Percentiles rank a stretch among this genome's conserved stretches.
Conservation (phyloP, 2,797 vertebrate genomes). For the Coreius guichenoti region DNA sequence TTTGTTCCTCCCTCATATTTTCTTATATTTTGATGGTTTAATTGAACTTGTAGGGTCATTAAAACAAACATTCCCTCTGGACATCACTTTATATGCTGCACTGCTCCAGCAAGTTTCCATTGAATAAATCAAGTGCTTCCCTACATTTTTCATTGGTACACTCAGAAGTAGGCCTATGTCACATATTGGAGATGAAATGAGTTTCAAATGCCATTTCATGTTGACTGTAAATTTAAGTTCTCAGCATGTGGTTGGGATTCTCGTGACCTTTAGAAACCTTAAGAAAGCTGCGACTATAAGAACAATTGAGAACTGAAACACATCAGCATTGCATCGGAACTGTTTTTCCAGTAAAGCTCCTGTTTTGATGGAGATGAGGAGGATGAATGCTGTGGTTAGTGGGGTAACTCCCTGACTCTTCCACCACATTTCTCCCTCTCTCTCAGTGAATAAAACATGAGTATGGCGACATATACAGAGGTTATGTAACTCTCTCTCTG, state of each 20-base stretch:
- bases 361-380: background rate
- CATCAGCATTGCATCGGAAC: background rate
- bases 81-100: background rate
- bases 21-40: background rate
- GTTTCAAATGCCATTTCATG: background rate
- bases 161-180: background rate
- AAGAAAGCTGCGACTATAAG: background rate
- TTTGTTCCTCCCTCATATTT: background rate
- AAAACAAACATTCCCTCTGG: background rate
- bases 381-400: conserved; percentile 6
- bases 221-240: background rate
- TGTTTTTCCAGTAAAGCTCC: background rate
- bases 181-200: conserved; percentile 14
- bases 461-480: conserved; percentile 11
- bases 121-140: background rate
- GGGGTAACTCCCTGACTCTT: conserved; percentile 13
- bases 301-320: background rate
- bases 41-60: background rate
- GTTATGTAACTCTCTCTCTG: conserved; percentile 23
- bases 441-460: conserved; percentile 34
- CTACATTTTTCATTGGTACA: background rate
- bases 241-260: background rate
- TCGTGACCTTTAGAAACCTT: conserved; percentile 11
- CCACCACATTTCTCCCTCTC: background rate
- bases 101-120: conserved; percentile 3